Evolutionary conservation across 1,140 invertebrate species (phyloP).

Genomic region (Calliphora vicina): DNA sequence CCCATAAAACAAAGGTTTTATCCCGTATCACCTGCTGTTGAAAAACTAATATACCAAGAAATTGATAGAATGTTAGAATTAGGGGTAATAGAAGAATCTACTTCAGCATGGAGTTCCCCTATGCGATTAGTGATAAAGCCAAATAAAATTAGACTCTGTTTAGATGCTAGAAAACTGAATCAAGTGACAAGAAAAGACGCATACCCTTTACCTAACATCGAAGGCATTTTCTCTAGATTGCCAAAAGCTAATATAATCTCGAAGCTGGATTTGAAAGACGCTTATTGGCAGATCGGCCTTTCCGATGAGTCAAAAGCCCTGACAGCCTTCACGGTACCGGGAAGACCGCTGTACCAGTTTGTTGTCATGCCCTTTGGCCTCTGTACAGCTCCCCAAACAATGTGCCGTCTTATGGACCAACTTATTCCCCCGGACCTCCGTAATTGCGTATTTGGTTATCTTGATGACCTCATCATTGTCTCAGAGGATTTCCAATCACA

Average conservation of each 20-base stretch:
- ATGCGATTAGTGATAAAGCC: constrained; percentile 30
- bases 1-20: constrained; percentile 27
- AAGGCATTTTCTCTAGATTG: constrained; percentile 43
- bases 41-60: not conserved
- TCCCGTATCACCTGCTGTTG: not conserved
- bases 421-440: not conserved
- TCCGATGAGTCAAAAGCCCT: constrained; percentile 49
- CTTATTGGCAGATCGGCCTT: constrained; percentile 58
- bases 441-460: not conserved
- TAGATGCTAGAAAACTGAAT: constrained; percentile 54
- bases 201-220: constrained; percentile 46
- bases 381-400: constrained; percentile 26
- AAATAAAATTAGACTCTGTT: constrained; percentile 37
- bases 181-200: constrained; percentile 38
- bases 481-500: constrained; percentile 11
- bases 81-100: constrained; percentile 21
- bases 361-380: constrained; percentile 46
- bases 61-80: constrained; percentile 33
- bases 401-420: constrained; percentile 37
- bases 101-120: constrained; percentile 20
- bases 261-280: constrained; percentile 52
- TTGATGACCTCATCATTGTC: constrained; percentile 26
- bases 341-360: constrained; percentile 47
- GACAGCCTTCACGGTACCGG: constrained; percentile 52
- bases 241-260: constrained; percentile 41